Conservation (phyloP, 23 tunicate genomes). For the Halocynthia aurantium region DNA sequence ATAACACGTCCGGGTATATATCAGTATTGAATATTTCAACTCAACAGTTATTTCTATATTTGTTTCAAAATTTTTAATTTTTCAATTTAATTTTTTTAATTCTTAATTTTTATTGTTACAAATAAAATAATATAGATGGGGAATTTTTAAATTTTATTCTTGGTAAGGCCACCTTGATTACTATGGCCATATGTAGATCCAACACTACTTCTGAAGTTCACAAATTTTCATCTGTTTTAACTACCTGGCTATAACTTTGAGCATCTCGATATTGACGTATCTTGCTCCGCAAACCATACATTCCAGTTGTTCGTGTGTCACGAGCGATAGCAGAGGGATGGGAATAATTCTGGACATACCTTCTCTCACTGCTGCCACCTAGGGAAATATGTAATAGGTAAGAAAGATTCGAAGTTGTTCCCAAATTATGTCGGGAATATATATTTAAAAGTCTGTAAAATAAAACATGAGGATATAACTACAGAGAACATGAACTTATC, state of each 20-base stretch:
- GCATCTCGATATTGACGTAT: constrained; percentile 57
- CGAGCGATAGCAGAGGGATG: constrained; percentile 65
- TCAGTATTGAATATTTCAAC: too few relatives aligned
- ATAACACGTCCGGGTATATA: too few relatives aligned
- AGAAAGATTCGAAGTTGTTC: too few relatives aligned
- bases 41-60: not conserved
- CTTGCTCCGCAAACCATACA: constrained; percentile 88
- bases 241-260: constrained; percentile 64
- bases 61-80: not conserved
- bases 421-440: too few relatives aligned
- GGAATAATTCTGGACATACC: constrained; percentile 89
- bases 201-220: not conserved
- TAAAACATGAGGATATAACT: too few relatives aligned
- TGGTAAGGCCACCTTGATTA: not conserved
- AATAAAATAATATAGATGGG: too few relatives aligned
- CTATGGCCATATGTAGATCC: not conserved
- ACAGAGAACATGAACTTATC: too few relatives aligned
- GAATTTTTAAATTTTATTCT: not conserved
- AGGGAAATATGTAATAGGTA: too few relatives aligned
- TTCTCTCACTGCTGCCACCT: constrained; percentile 69
- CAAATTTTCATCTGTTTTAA: not conserved
- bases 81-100: not conserved
- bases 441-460: too few relatives aligned
- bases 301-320: constrained; percentile 73
- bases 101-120: not conserved